Base-by-base conservation (phyloP, 2,797 vertebrate species). In the Coluber constrictor region DNA sequence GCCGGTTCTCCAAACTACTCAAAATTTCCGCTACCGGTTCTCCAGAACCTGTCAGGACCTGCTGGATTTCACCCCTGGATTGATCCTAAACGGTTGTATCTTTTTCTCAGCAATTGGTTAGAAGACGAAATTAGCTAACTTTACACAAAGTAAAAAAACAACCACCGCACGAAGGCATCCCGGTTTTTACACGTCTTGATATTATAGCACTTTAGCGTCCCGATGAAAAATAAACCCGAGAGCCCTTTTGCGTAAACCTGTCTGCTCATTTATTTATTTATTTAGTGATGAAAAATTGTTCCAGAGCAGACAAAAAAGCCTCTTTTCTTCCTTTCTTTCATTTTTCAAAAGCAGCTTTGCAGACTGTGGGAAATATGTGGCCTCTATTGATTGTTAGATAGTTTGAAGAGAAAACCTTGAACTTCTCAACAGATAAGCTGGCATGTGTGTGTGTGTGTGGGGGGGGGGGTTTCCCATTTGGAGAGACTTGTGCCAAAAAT, bases 381-480 rank as follows among this genome's bases (percentile, higher is more conserved):
- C 96, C 96, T 96, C 95, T 98, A 98, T 98, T 92, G 98, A 98
- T 98, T 86, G 93, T 91, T 95, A 97, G 97, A 97, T 98, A 98
- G 98, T 96, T 95, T 96, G 60, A 94, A 89, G 90, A 89, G 91
- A 94, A 96, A 97, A 94, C 98, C 97, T 98, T 98, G 98, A 98
- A 97, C 97, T 98, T 98, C 97, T 94, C 92, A 96, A 95, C 94
- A 96, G 97, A 96, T 97, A 97, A 96, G 96, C 96, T 86, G 59
- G 61, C 3, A 61, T 74, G 25, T 83, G 56, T 37, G 37, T 74
- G 25, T 83, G 56, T 37, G 37, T 37, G 60, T 5, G 56, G 47
- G 47, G 47, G 55, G 54, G 54, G 54, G 54, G 2, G 55, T 1
- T 18, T 1, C 27, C 13, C 8, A 51, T 96, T 93, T 92, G 3